Evolutionary conservation across 2,113 vertebrate genomes (phyloP).

Genomic region (Semnopithecus entellus): DNA sequence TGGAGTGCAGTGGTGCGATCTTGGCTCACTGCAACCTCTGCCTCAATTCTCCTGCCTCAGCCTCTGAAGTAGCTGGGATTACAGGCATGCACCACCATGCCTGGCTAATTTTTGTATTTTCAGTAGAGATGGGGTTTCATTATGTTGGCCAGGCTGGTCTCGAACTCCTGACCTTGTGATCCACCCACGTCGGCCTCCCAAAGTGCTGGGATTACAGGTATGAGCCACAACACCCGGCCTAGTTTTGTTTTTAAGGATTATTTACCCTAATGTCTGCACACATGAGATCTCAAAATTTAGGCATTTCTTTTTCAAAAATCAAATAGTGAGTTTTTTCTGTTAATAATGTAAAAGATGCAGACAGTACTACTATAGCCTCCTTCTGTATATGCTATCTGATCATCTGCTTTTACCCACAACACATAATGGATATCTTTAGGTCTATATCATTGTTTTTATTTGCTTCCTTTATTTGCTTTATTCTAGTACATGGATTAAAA

Average conservation of each 20-base stretch:
- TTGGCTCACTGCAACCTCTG: too few species aligned
- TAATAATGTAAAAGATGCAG: background rate
- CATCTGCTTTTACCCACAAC: background rate
- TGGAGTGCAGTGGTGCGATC: too few species aligned
- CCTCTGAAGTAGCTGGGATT: too few species aligned
- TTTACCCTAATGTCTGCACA: background rate
- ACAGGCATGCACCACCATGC: too few species aligned
- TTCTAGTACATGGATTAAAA: background rate
- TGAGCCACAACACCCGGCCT: background rate
- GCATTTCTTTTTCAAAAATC: background rate
- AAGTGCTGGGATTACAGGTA: too few species aligned
- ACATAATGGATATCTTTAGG: background rate
- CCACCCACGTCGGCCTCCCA: too few species aligned
- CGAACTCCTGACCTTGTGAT: too few species aligned
- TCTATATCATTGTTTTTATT: background rate
- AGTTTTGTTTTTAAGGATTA: background rate
- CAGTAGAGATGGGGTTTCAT: too few species aligned
- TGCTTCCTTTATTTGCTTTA: background rate
- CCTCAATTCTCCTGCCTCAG: too few species aligned
- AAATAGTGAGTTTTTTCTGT: background rate
- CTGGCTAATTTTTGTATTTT: too few species aligned
- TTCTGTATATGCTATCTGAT: background rate
- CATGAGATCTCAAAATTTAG: background rate
- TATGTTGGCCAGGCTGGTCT: too few species aligned
- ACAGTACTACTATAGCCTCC: background rate